Base-by-base conservation (phyloP, 2,113 vertebrate species). In the Indri indri region DNA sequence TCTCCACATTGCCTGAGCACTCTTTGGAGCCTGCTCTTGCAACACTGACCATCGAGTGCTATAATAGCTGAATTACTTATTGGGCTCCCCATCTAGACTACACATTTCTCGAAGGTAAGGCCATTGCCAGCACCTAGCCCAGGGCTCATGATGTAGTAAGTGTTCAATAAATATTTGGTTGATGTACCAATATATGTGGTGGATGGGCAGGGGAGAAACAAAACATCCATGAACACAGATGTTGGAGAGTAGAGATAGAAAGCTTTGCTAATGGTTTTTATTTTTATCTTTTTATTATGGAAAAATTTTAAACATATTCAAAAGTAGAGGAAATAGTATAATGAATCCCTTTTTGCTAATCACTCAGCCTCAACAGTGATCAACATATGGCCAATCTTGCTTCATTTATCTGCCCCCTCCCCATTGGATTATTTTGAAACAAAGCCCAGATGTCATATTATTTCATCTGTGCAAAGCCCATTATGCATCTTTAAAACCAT, bases 401-500 rank as follows among this genome's bases (percentile, higher is more conserved):
- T 70, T 95, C 88, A 57, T 96, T 94, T 94, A 73, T 89, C 82
- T 93, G 37, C 7, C 23, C 13, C 10, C 34, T 80, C 71, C 74
- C 91, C 25, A 17, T 0, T 74, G 86, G 86, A 87, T 93, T 84
- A 83, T 85, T 94, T 83, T 80, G 65, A 91, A 94, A 97, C 96
- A 97, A 97, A 96, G 86, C 94, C 91, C 93, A 96, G 91, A 97
- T 97, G 97, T 83, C 68, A 9, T 84, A 77, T 88, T 79, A 96
- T 93, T 94, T 96, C 54, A 74, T 95, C 94, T 74, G 66, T 18
- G 57, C 87, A 82, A 80, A 63, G 42, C 50, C 66, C 71, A 71
- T 52, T 66, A 34, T 94, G 34, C 82, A 63, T 65, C 23, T 87
- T 86, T 86, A 40, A 85, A 95, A 95, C 66, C 85, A n/a, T 74